Conservation (phyloP, 2,113 vertebrate species). For the Ceratotherium simum region DNA sequence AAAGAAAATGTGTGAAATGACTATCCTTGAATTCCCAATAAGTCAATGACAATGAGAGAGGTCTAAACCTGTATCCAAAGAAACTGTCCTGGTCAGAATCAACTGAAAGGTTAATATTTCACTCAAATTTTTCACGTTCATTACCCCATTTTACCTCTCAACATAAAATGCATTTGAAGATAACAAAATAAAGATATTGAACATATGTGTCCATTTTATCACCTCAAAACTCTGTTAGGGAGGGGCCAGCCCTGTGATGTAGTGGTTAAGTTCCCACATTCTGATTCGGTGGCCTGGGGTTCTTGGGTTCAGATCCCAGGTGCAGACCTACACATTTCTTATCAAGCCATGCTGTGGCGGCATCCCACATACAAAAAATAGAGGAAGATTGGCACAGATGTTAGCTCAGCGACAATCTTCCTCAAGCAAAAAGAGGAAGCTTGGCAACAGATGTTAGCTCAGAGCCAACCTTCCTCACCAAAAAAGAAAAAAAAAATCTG, state of each 20-base stretch:
- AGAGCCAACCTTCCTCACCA: too few species aligned
- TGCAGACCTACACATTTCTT: too few species aligned
- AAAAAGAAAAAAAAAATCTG: not conserved
- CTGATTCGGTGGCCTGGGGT: too few species aligned
- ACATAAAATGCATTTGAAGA: not conserved
- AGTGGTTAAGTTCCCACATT: too few species aligned
- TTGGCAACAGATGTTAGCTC: too few species aligned
- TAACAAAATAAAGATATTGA: conserved; percentile 31
- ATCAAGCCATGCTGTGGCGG: too few species aligned
- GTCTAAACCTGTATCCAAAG: not conserved
- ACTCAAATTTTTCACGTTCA: not conserved
- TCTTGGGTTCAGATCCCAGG: too few species aligned
- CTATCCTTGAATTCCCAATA: not conserved
- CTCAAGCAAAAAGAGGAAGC: too few species aligned
- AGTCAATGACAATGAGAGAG: not conserved
- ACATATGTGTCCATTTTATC: not conserved
- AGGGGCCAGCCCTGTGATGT: too few species aligned
- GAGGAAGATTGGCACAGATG: too few species aligned
- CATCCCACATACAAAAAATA: too few species aligned
- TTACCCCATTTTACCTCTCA: not conserved
- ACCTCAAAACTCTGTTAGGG: not conserved
- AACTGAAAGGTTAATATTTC: not conserved
- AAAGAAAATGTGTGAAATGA: not conserved
- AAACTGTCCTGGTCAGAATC: not conserved
- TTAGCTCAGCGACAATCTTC: too few species aligned